Conservation (phyloP, 2,113 vertebrate genomes). For the Alethe castanea region DNA sequence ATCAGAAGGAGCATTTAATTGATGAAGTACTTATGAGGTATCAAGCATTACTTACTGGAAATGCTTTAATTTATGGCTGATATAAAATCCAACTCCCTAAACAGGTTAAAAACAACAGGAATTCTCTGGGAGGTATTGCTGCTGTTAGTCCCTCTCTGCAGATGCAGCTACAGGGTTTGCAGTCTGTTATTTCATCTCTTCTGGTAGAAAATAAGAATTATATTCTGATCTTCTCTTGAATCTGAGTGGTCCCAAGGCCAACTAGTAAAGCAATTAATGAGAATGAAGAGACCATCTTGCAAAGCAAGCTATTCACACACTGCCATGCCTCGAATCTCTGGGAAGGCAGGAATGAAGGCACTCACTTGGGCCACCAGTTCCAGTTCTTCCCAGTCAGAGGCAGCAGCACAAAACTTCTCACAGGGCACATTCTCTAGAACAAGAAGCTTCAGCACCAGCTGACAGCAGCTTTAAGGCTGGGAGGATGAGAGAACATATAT, state of each 20-base stretch:
- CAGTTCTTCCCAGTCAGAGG: background rate
- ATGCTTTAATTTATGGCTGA: background rate
- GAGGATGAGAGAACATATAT: background rate
- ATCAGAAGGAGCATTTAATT: slow-evolving; percentile 4
- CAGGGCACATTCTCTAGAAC: background rate
- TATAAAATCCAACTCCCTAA: background rate
- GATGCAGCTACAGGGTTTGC: background rate
- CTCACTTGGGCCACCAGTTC: background rate
- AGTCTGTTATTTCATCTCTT: background rate
- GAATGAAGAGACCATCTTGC: background rate
- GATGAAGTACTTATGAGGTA: slow-evolving; percentile 29
- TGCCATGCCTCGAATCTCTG: background rate
- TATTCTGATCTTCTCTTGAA: background rate
- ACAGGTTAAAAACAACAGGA: background rate
- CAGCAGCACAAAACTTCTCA: background rate
- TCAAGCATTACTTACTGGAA: background rate
- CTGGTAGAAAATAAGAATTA: background rate
- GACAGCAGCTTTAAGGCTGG: background rate
- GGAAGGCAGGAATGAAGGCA: background rate
- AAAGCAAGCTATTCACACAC: background rate
- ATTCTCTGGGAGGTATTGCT: background rate
- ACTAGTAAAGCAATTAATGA: background rate
- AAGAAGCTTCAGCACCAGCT: accelerated
- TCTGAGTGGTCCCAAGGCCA: background rate
- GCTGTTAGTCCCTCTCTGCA: background rate